phyloP scores from a whole-genome alignment of 2,113 vertebrate species.

The Myrmecophaga tridactyla region DNA sequence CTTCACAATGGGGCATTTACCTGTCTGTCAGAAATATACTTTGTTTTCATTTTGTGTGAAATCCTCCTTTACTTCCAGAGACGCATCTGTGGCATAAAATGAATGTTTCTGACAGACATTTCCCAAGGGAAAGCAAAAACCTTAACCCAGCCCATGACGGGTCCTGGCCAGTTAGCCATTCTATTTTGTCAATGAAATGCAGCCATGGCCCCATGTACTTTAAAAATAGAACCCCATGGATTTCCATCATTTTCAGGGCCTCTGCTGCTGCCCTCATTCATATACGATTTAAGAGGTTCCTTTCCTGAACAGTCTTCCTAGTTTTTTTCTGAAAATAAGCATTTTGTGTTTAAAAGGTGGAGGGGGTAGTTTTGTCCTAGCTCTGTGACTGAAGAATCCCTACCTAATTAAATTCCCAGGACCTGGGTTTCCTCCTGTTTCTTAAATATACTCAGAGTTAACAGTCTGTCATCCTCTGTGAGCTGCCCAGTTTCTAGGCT shows the following conservation, averaged over 20 bases:
- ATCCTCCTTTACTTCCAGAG: slow-evolving; percentile 58
- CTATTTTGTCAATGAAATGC: slow-evolving; percentile 37
- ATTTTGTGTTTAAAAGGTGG: not conserved
- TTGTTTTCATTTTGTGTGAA: slow-evolving; percentile 64
- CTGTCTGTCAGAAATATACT: slow-evolving; percentile 70
- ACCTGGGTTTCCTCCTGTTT: not conserved
- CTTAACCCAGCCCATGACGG: not conserved
- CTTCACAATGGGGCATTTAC: slow-evolving; percentile 60
- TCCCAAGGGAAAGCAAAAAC: not conserved
- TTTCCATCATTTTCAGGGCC: slow-evolving; percentile 10
- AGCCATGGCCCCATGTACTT: not conserved
- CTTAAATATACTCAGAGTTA: not conserved
- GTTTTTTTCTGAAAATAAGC: not conserved
- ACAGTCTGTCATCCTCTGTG: not conserved
- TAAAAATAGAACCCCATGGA: slow-evolving; percentile 5
- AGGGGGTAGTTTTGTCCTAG: not conserved
- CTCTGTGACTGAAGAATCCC: not conserved
- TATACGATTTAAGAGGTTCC: not conserved
- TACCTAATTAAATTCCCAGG: not conserved
- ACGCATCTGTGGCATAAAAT: slow-evolving; percentile 20
- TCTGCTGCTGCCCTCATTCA: not conserved
- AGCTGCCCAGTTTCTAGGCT: not conserved
- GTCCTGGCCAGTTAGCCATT: slow-evolving; percentile 3
- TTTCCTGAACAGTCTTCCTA: not conserved
- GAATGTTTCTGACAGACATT: slow-evolving; percentile 46